Evolutionary conservation across 2,113 vertebrate species (phyloP), one percentile per base, ranked within the genome.

Genomic region (Rissa tridactyla): DNA sequence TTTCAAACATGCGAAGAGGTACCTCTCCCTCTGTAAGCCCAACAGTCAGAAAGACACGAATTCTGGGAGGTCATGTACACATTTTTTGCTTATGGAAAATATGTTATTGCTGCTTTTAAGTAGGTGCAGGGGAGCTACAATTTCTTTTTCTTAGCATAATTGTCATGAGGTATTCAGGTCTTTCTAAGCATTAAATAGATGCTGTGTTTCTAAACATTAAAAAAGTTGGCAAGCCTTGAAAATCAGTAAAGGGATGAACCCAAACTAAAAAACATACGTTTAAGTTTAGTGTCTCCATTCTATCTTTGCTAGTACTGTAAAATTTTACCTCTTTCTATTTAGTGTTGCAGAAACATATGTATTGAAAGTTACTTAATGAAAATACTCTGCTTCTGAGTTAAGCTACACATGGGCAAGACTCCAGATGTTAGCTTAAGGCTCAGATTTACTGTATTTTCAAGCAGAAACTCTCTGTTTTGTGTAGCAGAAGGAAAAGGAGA

Each of bases 361-460:
- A 15, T 32, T 71, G 7, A n/a, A 69, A 83, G 46, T 68, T 84
- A 34, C 9, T 71, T 26, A 55, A 62, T 29, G 16, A 38, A 78
- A 76, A 72, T 29, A 3, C 32, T 70, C 76, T 60, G 40, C 64
- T 72, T 70, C 79, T 51, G 52, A 66, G n/a, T 72, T 71, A 76
- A 92, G 27, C 12, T 71, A 66, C n/a, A 87, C 36, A 73, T 73
- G 21, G 87, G 32, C 44, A 79, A 68, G 46, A 29, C 22, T 94
- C 90, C 68, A 94, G 93, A 86, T 89, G 77, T 87, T 97, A 90
- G 32, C 21, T 91, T 84, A 79, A 86, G 69, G 47, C 61, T 91
- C 42, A 58, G 13, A 80, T 52, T 79, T 79, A 55, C 36, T 83
- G 47, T 55, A 60, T 64, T 95, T 96, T 90, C 57, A 83, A 95